phyloP scores from a whole-genome alignment of 2,888 invertebrate species.

The Cheilosia grossa region DNA sequence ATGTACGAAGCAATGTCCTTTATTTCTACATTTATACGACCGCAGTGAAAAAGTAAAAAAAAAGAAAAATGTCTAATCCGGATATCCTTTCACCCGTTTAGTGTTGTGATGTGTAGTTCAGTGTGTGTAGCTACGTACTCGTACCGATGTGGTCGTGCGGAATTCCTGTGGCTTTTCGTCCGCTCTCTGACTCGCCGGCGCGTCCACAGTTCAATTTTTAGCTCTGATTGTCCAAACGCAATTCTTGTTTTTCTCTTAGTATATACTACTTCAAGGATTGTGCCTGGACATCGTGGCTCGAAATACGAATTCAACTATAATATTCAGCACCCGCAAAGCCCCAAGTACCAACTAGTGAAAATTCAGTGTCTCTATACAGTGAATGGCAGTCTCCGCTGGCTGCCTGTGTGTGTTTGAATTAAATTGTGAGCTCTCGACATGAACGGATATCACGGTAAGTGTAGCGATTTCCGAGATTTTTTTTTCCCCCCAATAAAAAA shows the following conservation, averaged over 20 bases:
- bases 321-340: not conserved
- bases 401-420: slow-evolving; percentile 50
- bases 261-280: slow-evolving; percentile 82
- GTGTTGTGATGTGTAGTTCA: slow-evolving; percentile 23
- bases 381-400: slow-evolving; percentile 19
- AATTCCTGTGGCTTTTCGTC: slow-evolving; percentile 43
- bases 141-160: slow-evolving; percentile 25
- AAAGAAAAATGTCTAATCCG: slow-evolving; percentile 27
- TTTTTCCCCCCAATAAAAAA: not conserved
- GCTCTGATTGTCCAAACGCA: slow-evolving; percentile 84
- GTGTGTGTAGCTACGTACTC: slow-evolving; percentile 13
- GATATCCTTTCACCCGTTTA: slow-evolving; percentile 50
- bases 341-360: slow-evolving; percentile 9
- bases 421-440: slow-evolving; percentile 66
- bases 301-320: slow-evolving; percentile 81
- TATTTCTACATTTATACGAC: slow-evolving; percentile 48
- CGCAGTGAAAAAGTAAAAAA: slow-evolving; percentile 32
- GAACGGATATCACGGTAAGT: slow-evolving; percentile 72
- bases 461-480: slow-evolving; percentile 66
- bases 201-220: slow-evolving; percentile 82
- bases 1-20: slow-evolving; percentile 48
- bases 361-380: slow-evolving; percentile 13
- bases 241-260: slow-evolving; percentile 83
- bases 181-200: not conserved
- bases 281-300: slow-evolving; percentile 84